Base-by-base conservation (phyloP, 2,888 invertebrate genomes). In the Callyntrura sp. region DNA sequence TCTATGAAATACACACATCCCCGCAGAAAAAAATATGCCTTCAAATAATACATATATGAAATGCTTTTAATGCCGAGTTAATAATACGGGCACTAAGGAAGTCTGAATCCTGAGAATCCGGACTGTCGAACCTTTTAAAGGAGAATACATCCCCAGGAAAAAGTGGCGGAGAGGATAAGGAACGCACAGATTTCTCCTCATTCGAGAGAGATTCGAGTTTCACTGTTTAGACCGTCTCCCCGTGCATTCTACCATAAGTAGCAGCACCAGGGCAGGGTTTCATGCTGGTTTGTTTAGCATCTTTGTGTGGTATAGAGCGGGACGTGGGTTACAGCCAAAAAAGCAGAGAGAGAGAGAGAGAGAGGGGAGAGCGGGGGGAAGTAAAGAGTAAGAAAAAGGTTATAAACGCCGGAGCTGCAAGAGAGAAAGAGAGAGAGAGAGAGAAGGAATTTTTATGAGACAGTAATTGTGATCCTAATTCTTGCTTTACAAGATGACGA, bases 391-490 rank as follows among this genome's bases (percentile, higher is more conserved):
- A 23, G 68, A 48, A 81, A 68, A 70, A 87, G 51, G 68, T 60
- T 85, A 62, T 76, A 84, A 85, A 62, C 62, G 76, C 62, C 55
- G 45, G 11, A 62, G 17, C 14, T 12, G 14, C 45, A 6, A 76
- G 25, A 83, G 48, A 65, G 45, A 48, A 23, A 82, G 57, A 83
- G 43, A 48, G 35, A 51, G 78, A 57, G 11, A 81, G 28, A 73
- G 79, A 60, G 12, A 73, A 88, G 83, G 88, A 88, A 88, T 88
- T 88, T 88, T 88, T 88, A 84, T 88, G 88, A 88, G 88, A 88
- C 88, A 88, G 88, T 88, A 88, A 88, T 88, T 88, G 88, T 88
- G 88, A 84, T 88, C 84, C 88, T 88, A 20, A 43, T 78, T 73
- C 48, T 62, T 45, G 60, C 76, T 62, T 78, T 78, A 81, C 84